phyloP scores from a whole-genome alignment of 2,113 vertebrate species.

The Mixornis gularis region DNA sequence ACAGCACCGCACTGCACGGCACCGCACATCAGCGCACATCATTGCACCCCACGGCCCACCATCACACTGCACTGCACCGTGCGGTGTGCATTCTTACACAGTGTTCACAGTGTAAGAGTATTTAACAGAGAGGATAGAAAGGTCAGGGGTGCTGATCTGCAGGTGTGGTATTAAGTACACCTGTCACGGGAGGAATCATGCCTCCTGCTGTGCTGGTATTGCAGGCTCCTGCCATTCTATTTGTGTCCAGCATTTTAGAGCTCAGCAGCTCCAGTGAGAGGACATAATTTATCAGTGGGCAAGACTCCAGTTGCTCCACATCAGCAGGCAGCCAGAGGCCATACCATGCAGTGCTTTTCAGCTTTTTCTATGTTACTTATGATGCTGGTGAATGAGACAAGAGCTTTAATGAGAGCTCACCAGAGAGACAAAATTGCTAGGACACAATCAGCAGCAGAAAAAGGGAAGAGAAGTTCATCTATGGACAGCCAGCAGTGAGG shows the following conservation, averaged over 20 bases:
- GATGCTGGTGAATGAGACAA: not conserved
- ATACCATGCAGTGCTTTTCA: not conserved
- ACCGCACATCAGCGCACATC: fast-evolving
- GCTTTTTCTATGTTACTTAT: not conserved
- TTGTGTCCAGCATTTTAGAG: not conserved
- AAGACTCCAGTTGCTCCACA: not conserved
- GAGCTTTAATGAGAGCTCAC: not conserved
- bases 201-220: not conserved
- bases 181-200: fast-evolving
- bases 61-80: fast-evolving
- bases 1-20: fast-evolving
- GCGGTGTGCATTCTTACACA: too few species aligned
- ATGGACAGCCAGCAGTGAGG: not conserved
- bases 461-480: not conserved
- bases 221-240: not conserved
- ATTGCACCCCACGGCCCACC: not conserved
- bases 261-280: not conserved
- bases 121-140: not conserved
- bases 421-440: not conserved
- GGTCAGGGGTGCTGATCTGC: not conserved
- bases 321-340: not conserved
- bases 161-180: not conserved
- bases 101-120: not conserved
- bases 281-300: not conserved
- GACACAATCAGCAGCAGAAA: not conserved